Conservation (phyloP, 2,888 invertebrate genomes). For the Pammene aurita region DNA sequence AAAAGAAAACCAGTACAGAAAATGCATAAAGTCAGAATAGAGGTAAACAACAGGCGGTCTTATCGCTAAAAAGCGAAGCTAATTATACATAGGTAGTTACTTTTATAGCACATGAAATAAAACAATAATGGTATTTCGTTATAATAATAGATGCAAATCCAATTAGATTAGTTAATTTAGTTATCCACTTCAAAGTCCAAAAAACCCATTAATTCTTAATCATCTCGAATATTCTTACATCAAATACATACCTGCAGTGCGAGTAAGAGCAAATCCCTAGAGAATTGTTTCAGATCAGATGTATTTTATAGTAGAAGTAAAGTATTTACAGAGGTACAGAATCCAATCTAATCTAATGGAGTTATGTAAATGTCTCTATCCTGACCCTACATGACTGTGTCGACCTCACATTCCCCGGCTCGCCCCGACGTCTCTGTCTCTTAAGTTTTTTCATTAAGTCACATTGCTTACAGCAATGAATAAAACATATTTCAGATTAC, state of each 20-base stretch:
- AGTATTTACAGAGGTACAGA: conserved; percentile 26
- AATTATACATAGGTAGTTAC: no score
- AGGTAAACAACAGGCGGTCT: no score
- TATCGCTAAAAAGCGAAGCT: no score
- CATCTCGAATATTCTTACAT: not conserved
- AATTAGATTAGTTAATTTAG: no score
- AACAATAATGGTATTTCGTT: no score
- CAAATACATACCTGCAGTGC: not conserved
- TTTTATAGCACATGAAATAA: no score
- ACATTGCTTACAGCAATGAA: conserved; percentile 51
- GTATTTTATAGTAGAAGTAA: conserved; percentile 15
- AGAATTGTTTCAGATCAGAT: conserved; percentile 3
- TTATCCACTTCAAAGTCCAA: no score
- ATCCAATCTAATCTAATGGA: conserved; percentile 37
- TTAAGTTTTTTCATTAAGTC: conserved; percentile 58
- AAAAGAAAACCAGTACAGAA: no score
- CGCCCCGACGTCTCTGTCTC: conserved; percentile 29
- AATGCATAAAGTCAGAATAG: no score
- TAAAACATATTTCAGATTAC: conserved; percentile 53
- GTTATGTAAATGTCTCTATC: conserved; percentile 38
- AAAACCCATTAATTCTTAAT: no score
- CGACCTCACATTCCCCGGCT: conserved; percentile 28
- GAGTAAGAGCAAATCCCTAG: not conserved
- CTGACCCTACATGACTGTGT: conserved; percentile 37
- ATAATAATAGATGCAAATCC: no score